Conservation (phyloP, 2,797 vertebrate species). For the Urosaurus nigricauda region DNA sequence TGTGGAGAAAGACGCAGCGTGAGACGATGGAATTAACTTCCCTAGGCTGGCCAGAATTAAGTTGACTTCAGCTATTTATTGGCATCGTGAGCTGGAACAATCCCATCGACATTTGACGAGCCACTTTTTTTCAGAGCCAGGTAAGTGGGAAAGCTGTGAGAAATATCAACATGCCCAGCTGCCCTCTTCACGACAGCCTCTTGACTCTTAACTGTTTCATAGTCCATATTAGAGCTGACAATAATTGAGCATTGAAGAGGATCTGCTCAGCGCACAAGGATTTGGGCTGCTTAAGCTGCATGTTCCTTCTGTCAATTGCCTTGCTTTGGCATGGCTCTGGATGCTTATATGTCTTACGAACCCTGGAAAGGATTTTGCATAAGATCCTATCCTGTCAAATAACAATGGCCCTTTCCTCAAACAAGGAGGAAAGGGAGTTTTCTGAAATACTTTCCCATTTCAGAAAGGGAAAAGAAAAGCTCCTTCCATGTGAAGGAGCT, state of each 20-base stretch:
- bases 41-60: slow-evolving; percentile 53
- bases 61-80: slow-evolving; percentile 42
- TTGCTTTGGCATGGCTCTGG: neutral
- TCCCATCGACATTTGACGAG: slow-evolving; percentile 26
- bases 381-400: slow-evolving; percentile 14
- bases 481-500: slow-evolving; percentile 18
- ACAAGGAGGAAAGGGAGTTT: neutral
- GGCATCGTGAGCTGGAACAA: slow-evolving; percentile 41
- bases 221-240: slow-evolving; percentile 11
- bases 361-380: neutral
- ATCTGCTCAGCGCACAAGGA: neutral
- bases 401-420: slow-evolving; percentile 14
- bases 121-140: slow-evolving; percentile 26
- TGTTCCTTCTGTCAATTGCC: slow-evolving; percentile 8
- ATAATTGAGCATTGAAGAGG: slow-evolving; percentile 28
- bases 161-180: neutral
- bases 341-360: accelerated
- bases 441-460: slow-evolving; percentile 25
- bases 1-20: neutral
- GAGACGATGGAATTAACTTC: slow-evolving; percentile 59
- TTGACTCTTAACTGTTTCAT: slow-evolving; percentile 25
- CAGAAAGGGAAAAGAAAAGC: neutral
- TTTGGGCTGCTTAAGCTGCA: slow-evolving; percentile 21
- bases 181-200: slow-evolving; percentile 21
- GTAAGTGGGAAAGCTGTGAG: slow-evolving; percentile 29